Conservation (phyloP, 2,797 vertebrate genomes). For the Crypturellus tataupa region DNA sequence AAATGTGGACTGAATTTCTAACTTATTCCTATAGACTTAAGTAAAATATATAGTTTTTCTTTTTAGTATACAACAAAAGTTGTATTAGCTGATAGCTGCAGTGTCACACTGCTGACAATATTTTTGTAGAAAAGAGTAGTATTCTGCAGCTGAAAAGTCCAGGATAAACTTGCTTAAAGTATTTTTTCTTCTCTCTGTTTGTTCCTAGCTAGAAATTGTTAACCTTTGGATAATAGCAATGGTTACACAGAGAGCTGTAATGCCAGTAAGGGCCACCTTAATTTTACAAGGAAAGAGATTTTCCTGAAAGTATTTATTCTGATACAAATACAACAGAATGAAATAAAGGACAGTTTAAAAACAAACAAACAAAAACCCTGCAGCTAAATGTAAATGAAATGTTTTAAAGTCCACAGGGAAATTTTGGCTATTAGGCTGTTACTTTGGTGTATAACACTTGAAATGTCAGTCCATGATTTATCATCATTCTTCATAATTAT, state of each 20-base stretch:
- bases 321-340: background rate
- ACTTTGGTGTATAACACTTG: background rate
- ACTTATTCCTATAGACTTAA: background rate
- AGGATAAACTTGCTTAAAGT: background rate
- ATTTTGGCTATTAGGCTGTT: background rate
- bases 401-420: background rate
- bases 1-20: background rate
- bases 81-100: background rate
- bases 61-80: background rate
- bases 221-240: background rate
- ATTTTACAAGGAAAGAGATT: background rate
- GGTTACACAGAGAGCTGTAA: background rate
- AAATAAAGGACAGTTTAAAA: background rate
- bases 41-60: background rate
- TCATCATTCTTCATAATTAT: constrained; percentile 35
- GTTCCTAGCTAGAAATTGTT: background rate
- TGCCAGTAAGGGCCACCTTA: background rate
- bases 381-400: background rate
- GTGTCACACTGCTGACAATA: background rate
- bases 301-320: background rate
- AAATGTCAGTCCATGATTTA: constrained; percentile 42
- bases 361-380: background rate
- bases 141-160: background rate
- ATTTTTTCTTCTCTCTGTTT: background rate
- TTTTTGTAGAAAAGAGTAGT: background rate